Conservation (phyloP, 2,113 vertebrate genomes). For the Ia io region DNA sequence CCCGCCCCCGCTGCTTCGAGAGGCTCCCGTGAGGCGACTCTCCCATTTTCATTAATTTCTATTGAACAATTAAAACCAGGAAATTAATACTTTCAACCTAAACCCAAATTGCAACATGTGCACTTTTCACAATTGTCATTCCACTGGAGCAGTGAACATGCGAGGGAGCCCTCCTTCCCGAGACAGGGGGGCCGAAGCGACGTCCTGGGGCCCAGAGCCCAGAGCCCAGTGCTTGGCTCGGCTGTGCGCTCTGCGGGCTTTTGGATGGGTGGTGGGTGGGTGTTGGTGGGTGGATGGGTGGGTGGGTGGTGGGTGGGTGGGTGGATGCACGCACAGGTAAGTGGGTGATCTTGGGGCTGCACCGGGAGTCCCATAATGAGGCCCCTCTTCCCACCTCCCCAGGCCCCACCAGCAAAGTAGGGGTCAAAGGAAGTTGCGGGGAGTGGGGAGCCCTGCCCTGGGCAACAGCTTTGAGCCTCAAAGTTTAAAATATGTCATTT, state of each 20-base stretch:
- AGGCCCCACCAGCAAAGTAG: neutral
- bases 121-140: conserved; percentile 65
- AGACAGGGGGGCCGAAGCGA: rapidly evolving
- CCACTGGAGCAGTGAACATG: conserved; percentile 71
- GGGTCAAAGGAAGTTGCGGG: too few species aligned
- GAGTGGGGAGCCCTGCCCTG: rapidly evolving
- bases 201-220: neutral
- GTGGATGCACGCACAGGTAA: neutral
- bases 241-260: neutral
- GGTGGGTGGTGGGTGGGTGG: rapidly evolving
- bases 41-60: conserved; percentile 76
- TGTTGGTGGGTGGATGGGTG: too few species aligned
- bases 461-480: neutral
- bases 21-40: conserved; percentile 19
- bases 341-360: neutral
- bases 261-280: neutral
- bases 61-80: conserved; percentile 83
- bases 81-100: conserved; percentile 79
- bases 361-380: rapidly evolving
- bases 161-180: conserved; percentile 49
- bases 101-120: conserved; percentile 67
- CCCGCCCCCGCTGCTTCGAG: neutral
- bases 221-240: neutral
- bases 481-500: conserved; percentile 31
- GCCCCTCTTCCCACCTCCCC: rapidly evolving